Conservation (phyloP, 2,113 vertebrate species). For the Protobothrops flavoviridis region DNA sequence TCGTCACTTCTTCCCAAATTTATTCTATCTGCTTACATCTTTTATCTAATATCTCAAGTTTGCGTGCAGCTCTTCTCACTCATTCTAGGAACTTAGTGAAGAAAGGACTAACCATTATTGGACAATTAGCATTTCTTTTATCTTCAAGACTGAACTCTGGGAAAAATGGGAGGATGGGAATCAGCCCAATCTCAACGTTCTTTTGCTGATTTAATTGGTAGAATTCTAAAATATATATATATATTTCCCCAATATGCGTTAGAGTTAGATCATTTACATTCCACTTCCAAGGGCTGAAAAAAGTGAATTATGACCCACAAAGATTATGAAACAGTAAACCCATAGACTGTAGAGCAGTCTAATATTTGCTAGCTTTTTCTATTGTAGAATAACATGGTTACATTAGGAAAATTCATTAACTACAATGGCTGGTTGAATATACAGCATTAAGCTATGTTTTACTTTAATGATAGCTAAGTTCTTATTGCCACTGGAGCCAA, state of each 20-base stretch:
- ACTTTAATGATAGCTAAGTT: background rate
- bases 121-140: background rate
- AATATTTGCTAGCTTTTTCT: background rate
- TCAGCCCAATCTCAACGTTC: background rate
- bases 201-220: background rate
- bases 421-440: background rate
- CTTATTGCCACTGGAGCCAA: background rate
- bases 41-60: no score
- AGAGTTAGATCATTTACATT: background rate
- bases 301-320: background rate
- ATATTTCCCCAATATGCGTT: background rate
- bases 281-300: background rate
- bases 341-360: background rate
- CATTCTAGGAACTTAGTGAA: background rate
- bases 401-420: background rate
- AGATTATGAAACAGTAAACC: background rate
- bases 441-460: background rate
- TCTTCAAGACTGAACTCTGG: background rate
- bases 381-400: background rate
- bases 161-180: background rate
- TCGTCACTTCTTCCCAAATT: no score
- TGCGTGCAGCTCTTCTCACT: no score
- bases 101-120: background rate
- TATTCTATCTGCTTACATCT: no score
- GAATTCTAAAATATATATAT: no score